Base-by-base conservation (phyloP, 23 tunicate genomes). In the Corella eumyota region DNA sequence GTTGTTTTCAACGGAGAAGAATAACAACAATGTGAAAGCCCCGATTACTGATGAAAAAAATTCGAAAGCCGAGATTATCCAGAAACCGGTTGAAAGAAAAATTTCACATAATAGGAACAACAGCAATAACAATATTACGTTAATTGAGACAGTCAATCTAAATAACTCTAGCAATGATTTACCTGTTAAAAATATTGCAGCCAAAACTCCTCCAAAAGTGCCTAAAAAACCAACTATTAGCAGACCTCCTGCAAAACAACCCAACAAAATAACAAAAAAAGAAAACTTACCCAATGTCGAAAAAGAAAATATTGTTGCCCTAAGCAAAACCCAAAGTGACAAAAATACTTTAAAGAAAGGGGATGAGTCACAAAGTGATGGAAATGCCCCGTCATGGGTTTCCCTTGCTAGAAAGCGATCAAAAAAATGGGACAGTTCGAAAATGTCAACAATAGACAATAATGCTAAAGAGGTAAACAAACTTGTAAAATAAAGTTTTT, bases 361-460 rank as follows among this genome's bases (percentile, higher is more conserved):
- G 20, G 23, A 51, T 6, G 11, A 9, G 5, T 11, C 15, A 9
- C 11, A 51, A 27, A 51, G 30, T 26, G 32, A 0, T 3, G 32
- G 36, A 5, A 0, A 50, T 25, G 45, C 30, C 29, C 65, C 81
- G 24, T 38, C 71, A 3, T 75, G 81, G 81, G 62, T 75, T 31
- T 40, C 60, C 5, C 22, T 75, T 62, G 81, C 81, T 22, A 66
- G 72, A 65, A 33, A 67, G 19, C 64, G 65, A 25, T 75, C 81
- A 5, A 75, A 56, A 36, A 36, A 52, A 25, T 75, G 81, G 81
- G 81, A 75, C 23, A 70, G 48, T 40, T 15, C 48, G 13, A 40
- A 40, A 40, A 40, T n/a, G n/a, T n/a, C n/a, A n/a, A n/a, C n/a
- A n/a, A n/a, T n/a, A n/a, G n/a, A n/a, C n/a, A n/a, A n/a, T n/a